Base-by-base conservation (phyloP, 2,888 invertebrate species). In the Eupsilia transversa region DNA sequence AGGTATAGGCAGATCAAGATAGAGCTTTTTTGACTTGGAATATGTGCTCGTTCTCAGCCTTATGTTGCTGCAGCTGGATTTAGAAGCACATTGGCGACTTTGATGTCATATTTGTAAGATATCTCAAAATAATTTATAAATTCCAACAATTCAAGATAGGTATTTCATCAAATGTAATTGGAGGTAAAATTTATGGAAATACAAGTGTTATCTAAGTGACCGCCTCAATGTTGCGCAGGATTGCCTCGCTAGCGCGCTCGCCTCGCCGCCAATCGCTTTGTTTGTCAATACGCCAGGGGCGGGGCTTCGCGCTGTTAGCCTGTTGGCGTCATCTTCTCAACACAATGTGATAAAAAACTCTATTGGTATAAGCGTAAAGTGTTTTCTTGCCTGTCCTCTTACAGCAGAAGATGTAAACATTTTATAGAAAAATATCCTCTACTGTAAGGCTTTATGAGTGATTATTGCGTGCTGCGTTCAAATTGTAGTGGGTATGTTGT, bases 171-270 rank as follows among this genome's bases (percentile, higher is more conserved):
- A 86, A 80, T 87, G 81, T 86, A 83, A 86, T 86, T 87, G 83
- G 78, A 85, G 74, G 84, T 86, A 86, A 84, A 87, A 82, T 87
- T 82, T 84, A 88, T 89, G 86, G 87, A 87, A 90, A 89, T 88
- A 89, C 85, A 88, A 88, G 87, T 87, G 87, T 89, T 90, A 91
- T 87, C 88, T 87, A 89, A 91, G 90, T 91, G 89, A 91, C 90
- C 92, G 92, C 91, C 91, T 92, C 85, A 88, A 91, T 89, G 92
- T 87, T 95, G 96, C 96, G 96, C 96, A 93, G 92, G 96, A 96
- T 93, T 95, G 92, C 92, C 92, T 90, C 89, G 88, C 88, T 91
- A 88, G 90, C 89, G 89, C 82, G 86, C 88, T 84, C 76, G 86
- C 83, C 85, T 85, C 84, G 89, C 93, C 92, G 90, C 96, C 96